Evolutionary conservation across 2,113 vertebrate species (phyloP), one percentile per base, ranked within the genome.

Genomic region (Sapayoa aenigma): DNA sequence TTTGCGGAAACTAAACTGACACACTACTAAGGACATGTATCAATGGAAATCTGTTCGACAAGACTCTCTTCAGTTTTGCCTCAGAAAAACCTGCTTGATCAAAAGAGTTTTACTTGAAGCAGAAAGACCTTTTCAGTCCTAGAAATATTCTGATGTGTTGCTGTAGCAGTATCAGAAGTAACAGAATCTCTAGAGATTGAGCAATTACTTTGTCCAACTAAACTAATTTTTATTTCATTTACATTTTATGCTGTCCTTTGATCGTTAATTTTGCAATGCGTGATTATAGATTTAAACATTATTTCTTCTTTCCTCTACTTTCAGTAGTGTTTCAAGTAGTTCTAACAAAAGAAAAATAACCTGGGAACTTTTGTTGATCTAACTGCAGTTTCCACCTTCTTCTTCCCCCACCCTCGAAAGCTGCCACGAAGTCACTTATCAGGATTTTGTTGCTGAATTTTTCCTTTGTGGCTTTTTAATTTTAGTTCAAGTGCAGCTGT

Each of bases 401-500:
- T 87, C 55, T 65, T 83, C 42, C 25, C 24, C 25, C 4, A 4
- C 28, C 42, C 47, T 77, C 44, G 58, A 63, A 77, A 90, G n/a
- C 67, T 96, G 94, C 95, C 91, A 94, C 42, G 30, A 94, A 95
- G 87, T 91, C 91, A 91, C 91, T 93, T 91, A 91, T 46, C 78
- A 83, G 63, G 39, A 49, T 85, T 82, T 76, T 82, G 41, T 60
- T 59, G 59, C 59, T 77, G 58, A 73, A 58, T 95, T 93, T 88
- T 94, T 79, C 66, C 84, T 91, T 90, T 95, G 91, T 95, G 91
- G 89, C 59, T 94, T 95, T 90, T 90, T 74, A 84, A 80, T 95
- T 94, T 77, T 56, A 85, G 75, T 85, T 94, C 20, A 79, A 87
- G 19, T 93, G 82, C 95, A 97, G 96, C 91, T 95, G 95, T 95